Evolutionary conservation across 2,797 vertebrate genomes (phyloP).

Genomic region (Phrynocephalus forsythii): DNA sequence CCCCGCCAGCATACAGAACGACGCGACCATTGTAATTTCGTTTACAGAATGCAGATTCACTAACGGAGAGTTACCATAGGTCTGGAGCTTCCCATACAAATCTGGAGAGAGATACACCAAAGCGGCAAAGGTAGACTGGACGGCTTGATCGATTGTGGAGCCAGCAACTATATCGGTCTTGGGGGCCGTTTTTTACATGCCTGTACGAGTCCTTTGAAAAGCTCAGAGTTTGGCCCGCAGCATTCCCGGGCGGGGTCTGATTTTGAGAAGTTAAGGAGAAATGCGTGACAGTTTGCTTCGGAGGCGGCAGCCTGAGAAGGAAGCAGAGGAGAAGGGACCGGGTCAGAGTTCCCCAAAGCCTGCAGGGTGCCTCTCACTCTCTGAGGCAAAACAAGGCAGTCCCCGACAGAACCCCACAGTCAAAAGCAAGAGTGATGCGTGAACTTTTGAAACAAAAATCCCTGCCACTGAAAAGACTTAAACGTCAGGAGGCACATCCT

Average conservation of each 20-base stretch:
- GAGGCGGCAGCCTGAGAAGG: conserved; percentile 73
- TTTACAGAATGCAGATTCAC: conserved; percentile 48
- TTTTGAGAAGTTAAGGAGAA: conserved; percentile 90
- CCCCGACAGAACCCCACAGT: no score
- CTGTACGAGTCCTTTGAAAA: conserved; percentile 88
- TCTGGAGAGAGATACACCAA: conserved; percentile 96
- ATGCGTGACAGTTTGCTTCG: conserved; percentile 81
- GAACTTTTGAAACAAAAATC: no score
- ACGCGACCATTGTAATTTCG: no score
- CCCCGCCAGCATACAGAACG: conserved; percentile 27
- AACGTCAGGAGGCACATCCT: no score
- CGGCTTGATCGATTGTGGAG: conserved; percentile 93
- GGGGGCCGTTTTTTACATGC: conserved; percentile 88
- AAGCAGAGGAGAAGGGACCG: background rate
- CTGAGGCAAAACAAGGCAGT: no score
- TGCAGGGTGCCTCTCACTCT: no score
- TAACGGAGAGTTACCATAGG: conserved; percentile 87
- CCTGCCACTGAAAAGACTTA: no score
- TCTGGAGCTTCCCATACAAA: conserved; percentile 87
- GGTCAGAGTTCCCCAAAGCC: background rate
- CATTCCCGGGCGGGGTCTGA: conserved; percentile 91
- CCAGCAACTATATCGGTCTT: conserved; percentile 90
- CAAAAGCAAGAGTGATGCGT: no score
- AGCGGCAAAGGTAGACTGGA: conserved; percentile 95
- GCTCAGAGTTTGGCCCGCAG: conserved; percentile 85